Conservation (phyloP, 2,888 invertebrate species). For the Ophioninae sp. region DNA sequence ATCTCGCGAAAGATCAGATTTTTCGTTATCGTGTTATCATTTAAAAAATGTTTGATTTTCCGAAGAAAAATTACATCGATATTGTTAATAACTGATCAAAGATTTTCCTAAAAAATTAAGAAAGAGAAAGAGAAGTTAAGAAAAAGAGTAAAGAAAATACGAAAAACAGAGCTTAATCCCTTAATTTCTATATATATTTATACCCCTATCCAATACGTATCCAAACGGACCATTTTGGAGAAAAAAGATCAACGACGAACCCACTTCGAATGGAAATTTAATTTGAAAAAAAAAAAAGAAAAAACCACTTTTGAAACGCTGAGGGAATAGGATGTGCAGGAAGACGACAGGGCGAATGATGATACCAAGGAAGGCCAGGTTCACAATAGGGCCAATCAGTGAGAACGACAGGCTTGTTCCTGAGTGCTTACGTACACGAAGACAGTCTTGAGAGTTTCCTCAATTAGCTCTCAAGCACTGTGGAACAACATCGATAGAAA, state of each 20-base stretch:
- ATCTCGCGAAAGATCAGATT: too few species aligned
- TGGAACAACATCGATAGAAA: not conserved
- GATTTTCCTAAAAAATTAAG: too few species aligned
- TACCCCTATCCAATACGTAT: too few species aligned
- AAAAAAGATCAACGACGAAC: constrained; percentile 18
- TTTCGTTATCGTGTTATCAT: too few species aligned
- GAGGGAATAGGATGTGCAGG: not conserved
- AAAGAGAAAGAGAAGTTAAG: too few species aligned
- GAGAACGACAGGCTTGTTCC: constrained; percentile 44
- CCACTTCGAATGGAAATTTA: constrained; percentile 64
- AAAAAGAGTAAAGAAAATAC: too few species aligned
- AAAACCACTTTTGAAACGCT: constrained; percentile 38
- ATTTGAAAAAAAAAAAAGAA: too few species aligned
- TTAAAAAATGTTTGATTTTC: too few species aligned
- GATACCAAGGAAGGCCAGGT: constrained; percentile 43
- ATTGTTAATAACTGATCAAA: too few species aligned
- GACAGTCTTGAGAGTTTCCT: constrained; percentile 32
- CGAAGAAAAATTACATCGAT: too few species aligned
- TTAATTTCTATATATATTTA: not conserved
- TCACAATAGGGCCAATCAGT: constrained; percentile 66
- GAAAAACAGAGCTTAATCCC: too few species aligned
- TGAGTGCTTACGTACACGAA: constrained; percentile 12
- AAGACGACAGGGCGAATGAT: constrained; percentile 43
- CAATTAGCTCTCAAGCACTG: constrained; percentile 32
- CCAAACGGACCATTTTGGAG: not conserved